Evolutionary conservation across 2,888 invertebrate genomes (phyloP), one percentile per base, ranked within the genome.

Genomic region (Andrena marginata): DNA sequence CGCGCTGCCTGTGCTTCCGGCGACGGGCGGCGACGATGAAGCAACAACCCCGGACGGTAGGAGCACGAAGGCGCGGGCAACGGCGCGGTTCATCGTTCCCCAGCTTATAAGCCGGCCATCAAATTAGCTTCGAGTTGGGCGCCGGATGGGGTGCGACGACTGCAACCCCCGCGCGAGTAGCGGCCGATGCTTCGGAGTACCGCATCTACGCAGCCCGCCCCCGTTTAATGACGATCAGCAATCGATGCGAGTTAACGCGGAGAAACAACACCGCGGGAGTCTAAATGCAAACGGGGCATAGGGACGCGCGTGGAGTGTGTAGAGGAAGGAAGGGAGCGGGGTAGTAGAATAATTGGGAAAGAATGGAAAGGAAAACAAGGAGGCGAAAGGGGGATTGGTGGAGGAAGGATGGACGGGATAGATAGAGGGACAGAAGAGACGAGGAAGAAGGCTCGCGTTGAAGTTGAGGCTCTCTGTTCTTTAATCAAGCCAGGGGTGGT

Each of bases 401-500:
- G 69, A 60, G n/a, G 16, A 16, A 68, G 64, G 72, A 68, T 20
- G 68, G 72, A 29, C 42, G 23, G 23, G 67, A 77, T 71, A 2
- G 69, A 33, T 23, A 56, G 62, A 74, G 29, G 35, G 49, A 56
- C 29, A 29, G 48, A 76, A 67, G 73, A 74, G 83, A 72, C 49
- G 71, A 75, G 76, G 74, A 68, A 73, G 72, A 29, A 56, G 76
- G 60, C 49, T 60, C 86, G 87, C 86, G 88, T 81, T 85, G 85
- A 88, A 87, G 89, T 87, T 86, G 90, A 81, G 84, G 89, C 86
- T 89, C 90, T 90, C 91, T 90, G 92, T 93, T 93, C 93, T 92
- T 93, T 92, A 93, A 93, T 93, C 93, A 93, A 93, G 89, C 89
- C 85, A 86, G 89, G 92, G 91, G 88, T 90, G 85, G 92, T 85